A percentile compares a stretch with the other conserved stretches of the same genome.
These are phyloP conservation scores for Heliconius erato DNA, from an alignment of 2,888 invertebrate genomes.

Conservation along the genomic window DNA sequence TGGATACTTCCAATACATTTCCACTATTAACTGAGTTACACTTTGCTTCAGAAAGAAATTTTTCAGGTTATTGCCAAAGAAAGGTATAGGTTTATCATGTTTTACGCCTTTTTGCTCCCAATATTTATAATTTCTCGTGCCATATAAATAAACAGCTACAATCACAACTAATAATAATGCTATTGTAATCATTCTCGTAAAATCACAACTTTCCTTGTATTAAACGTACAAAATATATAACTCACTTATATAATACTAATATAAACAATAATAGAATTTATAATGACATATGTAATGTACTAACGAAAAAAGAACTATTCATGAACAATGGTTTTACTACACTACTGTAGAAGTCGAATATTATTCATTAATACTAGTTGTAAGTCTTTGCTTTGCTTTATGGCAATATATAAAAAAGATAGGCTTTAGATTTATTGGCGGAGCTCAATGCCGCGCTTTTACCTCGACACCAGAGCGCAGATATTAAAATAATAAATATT, in stretches of 20 bases:
- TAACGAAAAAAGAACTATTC: neutral
- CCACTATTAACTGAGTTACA: constrained; percentile 6
- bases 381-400: neutral
- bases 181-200: constrained; percentile 19
- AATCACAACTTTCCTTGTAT: neutral
- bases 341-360: neutral
- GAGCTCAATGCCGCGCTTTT: too few relatives aligned
- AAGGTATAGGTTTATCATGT: constrained; percentile 64
- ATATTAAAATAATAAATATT: too few relatives aligned
- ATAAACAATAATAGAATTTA: neutral
- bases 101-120: constrained; percentile 65
- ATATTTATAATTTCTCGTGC: constrained; percentile 59
- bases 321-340: neutral
- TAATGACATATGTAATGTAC: neutral
- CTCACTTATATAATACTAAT: neutral
- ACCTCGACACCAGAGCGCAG: too few relatives aligned
- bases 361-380: neutral
- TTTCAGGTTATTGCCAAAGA: constrained; percentile 64
- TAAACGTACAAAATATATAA: neutral
- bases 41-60: constrained; percentile 39
- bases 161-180: constrained; percentile 5
- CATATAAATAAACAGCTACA: neutral
- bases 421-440: neutral
- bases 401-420: neutral
- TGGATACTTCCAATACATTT: constrained; percentile 17